A percentile compares a stretch with the other conserved stretches of the same genome.
Evolutionary conservation across 2,797 vertebrate species (phyloP).

Genomic region (Vireo griseus): DNA sequence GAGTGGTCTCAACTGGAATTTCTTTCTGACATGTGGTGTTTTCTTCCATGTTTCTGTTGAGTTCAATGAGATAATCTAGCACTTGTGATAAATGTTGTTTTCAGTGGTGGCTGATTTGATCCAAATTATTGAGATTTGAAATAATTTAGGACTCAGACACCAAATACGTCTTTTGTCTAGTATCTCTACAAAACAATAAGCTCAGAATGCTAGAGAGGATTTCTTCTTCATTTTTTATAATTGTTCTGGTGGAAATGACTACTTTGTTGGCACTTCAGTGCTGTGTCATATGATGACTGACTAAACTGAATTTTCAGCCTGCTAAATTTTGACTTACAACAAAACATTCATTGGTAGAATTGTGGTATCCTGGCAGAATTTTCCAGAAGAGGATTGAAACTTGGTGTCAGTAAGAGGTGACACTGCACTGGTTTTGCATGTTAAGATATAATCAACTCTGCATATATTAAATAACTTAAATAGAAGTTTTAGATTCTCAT

Average conservation of each 20-base stretch:
- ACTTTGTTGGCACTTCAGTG: not conserved
- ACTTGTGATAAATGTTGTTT: not conserved
- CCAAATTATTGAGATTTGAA: not conserved
- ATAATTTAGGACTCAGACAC: not conserved
- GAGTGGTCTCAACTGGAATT: not conserved
- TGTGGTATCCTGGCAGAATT: not conserved
- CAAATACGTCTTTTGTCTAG: not conserved
- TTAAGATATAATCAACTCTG: not conserved
- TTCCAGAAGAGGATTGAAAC: not conserved
- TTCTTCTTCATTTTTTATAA: not conserved
- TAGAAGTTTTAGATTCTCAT: not conserved
- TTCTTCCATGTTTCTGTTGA: not conserved
- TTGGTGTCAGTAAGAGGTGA: not conserved
- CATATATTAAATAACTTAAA: not conserved
- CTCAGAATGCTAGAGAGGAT: not conserved
- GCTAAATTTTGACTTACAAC: not conserved
- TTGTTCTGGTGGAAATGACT: not conserved
- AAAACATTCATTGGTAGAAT: not conserved
- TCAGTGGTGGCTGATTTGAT: not conserved
- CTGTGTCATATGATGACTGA: not conserved
- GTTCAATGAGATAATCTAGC: not conserved
- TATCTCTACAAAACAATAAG: not conserved
- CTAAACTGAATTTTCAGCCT: not conserved
- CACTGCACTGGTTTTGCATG: not conserved
- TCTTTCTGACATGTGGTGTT: not conserved